Evolutionary conservation across 1,140 invertebrate species (phyloP).

Genomic region (Drosophila navojoa): DNA sequence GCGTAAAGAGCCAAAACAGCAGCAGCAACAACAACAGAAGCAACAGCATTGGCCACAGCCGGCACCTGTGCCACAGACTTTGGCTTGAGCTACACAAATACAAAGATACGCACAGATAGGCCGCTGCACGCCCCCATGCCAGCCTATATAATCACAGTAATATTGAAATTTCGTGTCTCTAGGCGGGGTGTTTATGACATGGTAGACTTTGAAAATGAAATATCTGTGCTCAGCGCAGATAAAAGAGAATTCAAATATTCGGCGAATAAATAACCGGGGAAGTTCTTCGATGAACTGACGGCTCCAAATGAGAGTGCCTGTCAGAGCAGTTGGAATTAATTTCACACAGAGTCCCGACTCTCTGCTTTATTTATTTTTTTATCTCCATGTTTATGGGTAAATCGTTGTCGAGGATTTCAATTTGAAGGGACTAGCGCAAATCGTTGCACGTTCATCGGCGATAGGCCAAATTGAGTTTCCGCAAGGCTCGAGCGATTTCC

Average conservation of each 20-base stretch:
- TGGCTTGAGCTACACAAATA: slow-evolving; percentile 51
- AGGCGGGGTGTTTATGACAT: slow-evolving; percentile 32
- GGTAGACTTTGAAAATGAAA: slow-evolving; percentile 34
- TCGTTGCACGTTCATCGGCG: slow-evolving; percentile 72
- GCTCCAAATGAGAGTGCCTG: slow-evolving; percentile 36
- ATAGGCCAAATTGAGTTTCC: slow-evolving; percentile 56
- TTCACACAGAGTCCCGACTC: slow-evolving; percentile 54
- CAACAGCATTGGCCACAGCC: slow-evolving; percentile 26
- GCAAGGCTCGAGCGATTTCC: slow-evolving; percentile 29
- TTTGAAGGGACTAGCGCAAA: slow-evolving; percentile 53
- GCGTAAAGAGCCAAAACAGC: slow-evolving; percentile 66
- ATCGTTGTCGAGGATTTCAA: slow-evolving; percentile 69
- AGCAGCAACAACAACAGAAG: slow-evolving; percentile 22
- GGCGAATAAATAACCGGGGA: slow-evolving; percentile 40
- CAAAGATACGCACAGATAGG: slow-evolving; percentile 32
- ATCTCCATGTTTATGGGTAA: slow-evolving; percentile 73
- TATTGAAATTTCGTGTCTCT: slow-evolving; percentile 39
- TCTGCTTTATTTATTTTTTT: slow-evolving; percentile 55
- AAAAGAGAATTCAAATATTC: slow-evolving; percentile 69
- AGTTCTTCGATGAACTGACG: slow-evolving; percentile 47
- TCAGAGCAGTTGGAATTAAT: slow-evolving; percentile 70
- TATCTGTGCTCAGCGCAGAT: slow-evolving; percentile 27
- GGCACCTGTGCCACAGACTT: slow-evolving; percentile 56
- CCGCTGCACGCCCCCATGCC: slow-evolving; percentile 21
- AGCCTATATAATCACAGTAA: slow-evolving; percentile 18